These are phyloP conservation scores for Pelusios castaneus DNA, from an alignment of 2,113 vertebrate genomes.

Conservation along the genomic window DNA sequence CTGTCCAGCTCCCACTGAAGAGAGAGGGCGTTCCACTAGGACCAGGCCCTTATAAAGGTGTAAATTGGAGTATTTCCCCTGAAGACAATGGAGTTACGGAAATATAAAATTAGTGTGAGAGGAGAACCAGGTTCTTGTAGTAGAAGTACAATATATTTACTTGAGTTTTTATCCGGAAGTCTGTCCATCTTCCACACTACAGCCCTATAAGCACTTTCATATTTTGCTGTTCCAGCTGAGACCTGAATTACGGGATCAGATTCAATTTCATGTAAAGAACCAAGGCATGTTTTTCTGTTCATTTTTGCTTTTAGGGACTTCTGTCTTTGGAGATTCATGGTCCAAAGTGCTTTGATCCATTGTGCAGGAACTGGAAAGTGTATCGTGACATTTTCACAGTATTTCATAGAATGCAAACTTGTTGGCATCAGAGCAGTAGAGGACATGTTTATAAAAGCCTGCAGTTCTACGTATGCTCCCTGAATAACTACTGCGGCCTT, in stretches of 20 bases:
- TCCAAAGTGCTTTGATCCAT: conserved; percentile 93
- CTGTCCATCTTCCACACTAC: conserved; percentile 96
- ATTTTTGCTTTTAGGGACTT: conserved; percentile 94
- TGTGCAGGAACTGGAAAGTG: conserved; percentile 89
- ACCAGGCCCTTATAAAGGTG: not conserved
- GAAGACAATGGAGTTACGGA: not conserved
- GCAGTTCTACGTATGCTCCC: conserved; percentile 93
- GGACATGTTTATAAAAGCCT: conserved; percentile 91
- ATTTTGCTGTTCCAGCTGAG: conserved; percentile 91
- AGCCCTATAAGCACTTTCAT: conserved; percentile 93
- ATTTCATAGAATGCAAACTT: conserved; percentile 61
- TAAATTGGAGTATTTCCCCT: fast-evolving
- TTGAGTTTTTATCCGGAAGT: conserved; percentile 94
- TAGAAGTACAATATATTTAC: conserved; percentile 73
- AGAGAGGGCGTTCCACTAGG: not conserved
- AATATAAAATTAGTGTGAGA: not conserved
- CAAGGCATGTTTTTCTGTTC: conserved; percentile 92
- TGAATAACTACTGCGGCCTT: conserved; percentile 91
- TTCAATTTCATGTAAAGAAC: conserved; percentile 81
- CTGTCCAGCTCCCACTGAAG: not conserved
- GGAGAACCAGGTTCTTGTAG: not conserved
- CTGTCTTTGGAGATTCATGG: conserved; percentile 90
- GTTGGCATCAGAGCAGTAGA: conserved; percentile 54
- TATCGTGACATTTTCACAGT: conserved; percentile 90
- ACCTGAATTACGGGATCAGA: conserved; percentile 92